phyloP scores from a whole-genome alignment of 2,888 invertebrate genomes.

The Drepanosiphum platanoidis region DNA sequence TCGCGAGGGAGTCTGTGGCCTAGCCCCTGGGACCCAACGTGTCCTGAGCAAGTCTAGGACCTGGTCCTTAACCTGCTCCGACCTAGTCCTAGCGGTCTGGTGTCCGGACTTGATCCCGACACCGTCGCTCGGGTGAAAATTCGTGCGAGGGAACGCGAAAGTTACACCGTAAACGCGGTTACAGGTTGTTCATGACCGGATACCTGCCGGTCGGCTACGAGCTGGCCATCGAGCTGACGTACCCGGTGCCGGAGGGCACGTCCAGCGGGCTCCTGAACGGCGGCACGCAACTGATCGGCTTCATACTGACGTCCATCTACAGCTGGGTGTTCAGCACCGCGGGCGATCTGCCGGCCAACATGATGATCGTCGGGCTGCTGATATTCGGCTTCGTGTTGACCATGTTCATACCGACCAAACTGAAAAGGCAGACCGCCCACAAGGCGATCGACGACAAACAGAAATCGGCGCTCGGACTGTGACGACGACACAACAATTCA shows the following conservation, averaged over 20 bases:
- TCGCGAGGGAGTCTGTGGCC: too few relatives aligned
- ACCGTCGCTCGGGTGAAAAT: too few relatives aligned
- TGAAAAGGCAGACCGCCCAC: constrained; percentile 80
- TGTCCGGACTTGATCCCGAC: too few relatives aligned
- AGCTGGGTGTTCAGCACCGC: constrained; percentile 70
- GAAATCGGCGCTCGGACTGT: constrained; percentile 24
- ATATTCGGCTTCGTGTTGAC: constrained; percentile 83
- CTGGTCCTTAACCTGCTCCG: too few relatives aligned
- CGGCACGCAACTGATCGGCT: constrained; percentile 65
- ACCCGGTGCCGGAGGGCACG: constrained; percentile 65
- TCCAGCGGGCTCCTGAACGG: constrained; percentile 65
- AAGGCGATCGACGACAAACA: constrained; percentile 48
- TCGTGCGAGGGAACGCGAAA: too few relatives aligned
- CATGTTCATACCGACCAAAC: constrained; percentile 81
- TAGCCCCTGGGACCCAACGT: too few relatives aligned
- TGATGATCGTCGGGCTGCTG: constrained; percentile 79
- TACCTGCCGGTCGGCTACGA: constrained; percentile 66
- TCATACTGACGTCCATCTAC: constrained; percentile 64
- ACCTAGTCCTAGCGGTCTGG: too few relatives aligned
- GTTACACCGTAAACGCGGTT: too few relatives aligned
- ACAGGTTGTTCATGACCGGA: constrained; percentile 73
- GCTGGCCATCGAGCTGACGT: constrained; percentile 66
- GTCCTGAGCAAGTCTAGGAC: too few relatives aligned
- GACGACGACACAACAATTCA: too few relatives aligned
- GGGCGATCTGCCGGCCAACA: constrained; percentile 84